These are phyloP conservation scores for Sinella curviseta DNA, from an alignment of 1,140 invertebrate species.

Conservation along the genomic window DNA sequence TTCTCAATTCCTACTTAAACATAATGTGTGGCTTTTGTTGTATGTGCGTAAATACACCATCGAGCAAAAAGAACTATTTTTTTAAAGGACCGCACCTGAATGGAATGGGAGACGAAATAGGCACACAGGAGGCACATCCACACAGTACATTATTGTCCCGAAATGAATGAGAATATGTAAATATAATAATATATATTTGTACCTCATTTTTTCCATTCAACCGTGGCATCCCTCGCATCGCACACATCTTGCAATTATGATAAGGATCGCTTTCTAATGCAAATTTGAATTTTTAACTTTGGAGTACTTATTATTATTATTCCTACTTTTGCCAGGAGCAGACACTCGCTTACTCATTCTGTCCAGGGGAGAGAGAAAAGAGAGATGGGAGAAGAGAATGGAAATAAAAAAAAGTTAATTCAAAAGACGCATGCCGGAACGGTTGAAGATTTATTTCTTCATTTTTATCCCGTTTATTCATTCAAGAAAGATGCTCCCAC, in stretches of 20 bases:
- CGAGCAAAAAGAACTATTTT: background rate
- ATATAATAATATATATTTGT: background rate
- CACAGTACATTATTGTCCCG: background rate
- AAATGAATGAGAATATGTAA: background rate
- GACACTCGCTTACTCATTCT: background rate
- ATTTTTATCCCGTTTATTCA: background rate
- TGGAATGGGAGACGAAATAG: background rate
- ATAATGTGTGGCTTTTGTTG: background rate
- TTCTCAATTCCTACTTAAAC: background rate
- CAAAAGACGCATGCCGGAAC: slow-evolving; percentile 6
- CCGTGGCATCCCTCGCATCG: background rate
- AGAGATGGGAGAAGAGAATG: background rate
- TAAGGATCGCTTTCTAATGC: slow-evolving; percentile 18
- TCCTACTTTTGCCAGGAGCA: background rate
- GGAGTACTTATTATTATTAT: slow-evolving; percentile 2
- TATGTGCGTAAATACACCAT: background rate
- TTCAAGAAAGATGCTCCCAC: background rate
- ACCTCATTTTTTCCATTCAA: slow-evolving; percentile 16
- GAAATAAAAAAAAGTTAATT: background rate
- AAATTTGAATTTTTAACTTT: slow-evolving; percentile 23
- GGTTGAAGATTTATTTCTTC: slow-evolving; percentile 21
- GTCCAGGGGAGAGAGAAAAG: background rate
- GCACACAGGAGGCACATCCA: background rate
- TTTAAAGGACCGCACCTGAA: background rate
- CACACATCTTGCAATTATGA: slow-evolving; percentile 17